Evolutionary conservation across 2,888 invertebrate species (phyloP).

Genomic region (Luperina nickerlii): DNA sequence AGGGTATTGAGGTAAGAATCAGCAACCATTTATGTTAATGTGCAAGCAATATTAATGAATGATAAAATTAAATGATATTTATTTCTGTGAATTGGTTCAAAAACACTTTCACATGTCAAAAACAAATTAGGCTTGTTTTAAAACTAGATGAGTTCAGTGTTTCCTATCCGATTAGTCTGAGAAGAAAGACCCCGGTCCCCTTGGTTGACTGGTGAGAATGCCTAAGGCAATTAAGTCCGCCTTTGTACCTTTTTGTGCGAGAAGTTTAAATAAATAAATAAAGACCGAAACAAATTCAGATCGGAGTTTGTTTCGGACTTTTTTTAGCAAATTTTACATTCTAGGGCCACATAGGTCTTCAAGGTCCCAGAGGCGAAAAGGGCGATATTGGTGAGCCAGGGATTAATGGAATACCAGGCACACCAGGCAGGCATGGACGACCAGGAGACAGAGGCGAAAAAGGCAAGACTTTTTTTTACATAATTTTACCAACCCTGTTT

Average conservation of each 20-base stretch:
- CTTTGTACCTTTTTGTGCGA: too few relatives aligned
- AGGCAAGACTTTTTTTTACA: conserved; percentile 43
- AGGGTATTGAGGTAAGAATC: conserved; percentile 87
- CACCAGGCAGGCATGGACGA: conserved; percentile 93
- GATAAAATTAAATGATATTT: neutral
- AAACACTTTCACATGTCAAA: too few relatives aligned
- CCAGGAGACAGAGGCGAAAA: conserved; percentile 91
- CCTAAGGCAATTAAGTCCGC: too few relatives aligned
- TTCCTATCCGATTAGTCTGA: neutral
- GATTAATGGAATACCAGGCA: conserved; percentile 92
- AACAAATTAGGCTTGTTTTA: neutral
- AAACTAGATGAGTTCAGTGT: neutral
- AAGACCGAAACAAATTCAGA: neutral
- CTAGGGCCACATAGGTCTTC: conserved; percentile 57
- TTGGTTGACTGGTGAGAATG: too few relatives aligned
- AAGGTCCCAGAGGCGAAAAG: conserved; percentile 75
- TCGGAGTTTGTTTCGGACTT: neutral
- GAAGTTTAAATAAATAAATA: neutral
- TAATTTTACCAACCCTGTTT: neutral
- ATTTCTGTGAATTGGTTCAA: too few relatives aligned
- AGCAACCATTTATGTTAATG: neutral
- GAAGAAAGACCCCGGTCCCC: neutral
- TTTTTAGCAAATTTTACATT: neutral
- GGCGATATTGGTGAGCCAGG: conserved; percentile 89
- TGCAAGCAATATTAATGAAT: neutral